Evolutionary conservation across 1,140 invertebrate species (phyloP).

Genomic region (Diorhabda elongata): DNA sequence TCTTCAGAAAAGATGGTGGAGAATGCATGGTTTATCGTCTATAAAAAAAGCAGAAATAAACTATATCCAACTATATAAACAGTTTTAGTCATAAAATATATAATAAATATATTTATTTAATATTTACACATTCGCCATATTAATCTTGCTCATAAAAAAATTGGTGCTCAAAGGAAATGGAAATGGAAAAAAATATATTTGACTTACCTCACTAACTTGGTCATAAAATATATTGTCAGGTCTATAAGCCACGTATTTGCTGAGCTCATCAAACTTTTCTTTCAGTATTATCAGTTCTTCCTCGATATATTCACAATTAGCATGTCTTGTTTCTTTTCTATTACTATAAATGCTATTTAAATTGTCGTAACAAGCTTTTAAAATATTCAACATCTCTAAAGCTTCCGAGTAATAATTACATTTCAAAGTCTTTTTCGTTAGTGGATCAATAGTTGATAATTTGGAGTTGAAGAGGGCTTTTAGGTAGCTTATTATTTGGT

Average conservation of each 20-base stretch:
- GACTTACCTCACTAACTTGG: slow-evolving; percentile 41
- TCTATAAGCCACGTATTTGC: slow-evolving; percentile 53
- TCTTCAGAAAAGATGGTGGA: slow-evolving; percentile 31
- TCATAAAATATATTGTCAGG: slow-evolving; percentile 54
- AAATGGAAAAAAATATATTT: too few relatives aligned
- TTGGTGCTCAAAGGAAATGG: too few relatives aligned
- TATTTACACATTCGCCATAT: too few relatives aligned
- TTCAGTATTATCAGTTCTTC: slow-evolving; percentile 40
- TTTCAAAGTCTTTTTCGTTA: slow-evolving; percentile 67
- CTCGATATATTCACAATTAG: slow-evolving; percentile 43
- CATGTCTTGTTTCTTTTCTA: slow-evolving; percentile 33
- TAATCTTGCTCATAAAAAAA: too few relatives aligned
- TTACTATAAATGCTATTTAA: slow-evolving; percentile 38
- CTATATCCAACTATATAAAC: too few relatives aligned
- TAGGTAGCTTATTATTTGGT: slow-evolving; percentile 36
- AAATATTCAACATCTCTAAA: slow-evolving; percentile 32
- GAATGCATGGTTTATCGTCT: slow-evolving; percentile 34
- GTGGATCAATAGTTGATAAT: slow-evolving; percentile 64
- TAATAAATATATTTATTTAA: slow-evolving; percentile 1
- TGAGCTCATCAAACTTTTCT: slow-evolving; percentile 42
- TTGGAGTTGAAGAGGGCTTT: slow-evolving; percentile 41
- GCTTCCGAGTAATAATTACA: slow-evolving; percentile 63
- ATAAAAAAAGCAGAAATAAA: slow-evolving; percentile 23
- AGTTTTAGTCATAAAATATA: slow-evolving; percentile 4
- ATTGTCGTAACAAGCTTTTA: slow-evolving; percentile 35